These are phyloP conservation scores for Sphaerophoria rueppellii DNA, from an alignment of 2,888 invertebrate species.

Conservation along the genomic window DNA sequence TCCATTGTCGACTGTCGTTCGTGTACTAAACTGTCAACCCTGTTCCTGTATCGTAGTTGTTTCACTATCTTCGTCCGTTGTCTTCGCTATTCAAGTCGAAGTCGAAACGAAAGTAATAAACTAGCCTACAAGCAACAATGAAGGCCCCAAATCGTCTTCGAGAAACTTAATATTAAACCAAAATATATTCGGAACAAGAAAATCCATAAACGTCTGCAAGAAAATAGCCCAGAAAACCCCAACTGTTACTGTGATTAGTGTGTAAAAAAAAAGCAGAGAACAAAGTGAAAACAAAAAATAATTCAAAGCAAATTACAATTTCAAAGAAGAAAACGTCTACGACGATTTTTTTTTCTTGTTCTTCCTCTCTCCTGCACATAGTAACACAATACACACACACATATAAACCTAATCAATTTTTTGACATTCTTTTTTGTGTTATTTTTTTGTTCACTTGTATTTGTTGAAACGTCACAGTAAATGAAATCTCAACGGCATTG, in stretches of 20 bases:
- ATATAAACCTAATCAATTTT: neutral
- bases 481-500: constrained; percentile 69
- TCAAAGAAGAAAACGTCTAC: constrained; percentile 65
- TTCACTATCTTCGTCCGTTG: neutral
- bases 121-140: constrained; percentile 58
- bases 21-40: constrained; percentile 40
- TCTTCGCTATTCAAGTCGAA: neutral
- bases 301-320: constrained; percentile 45
- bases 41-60: constrained; percentile 22
- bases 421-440: constrained; percentile 68
- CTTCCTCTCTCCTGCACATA: constrained; percentile 24
- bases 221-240: constrained; percentile 28
- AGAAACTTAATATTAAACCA: constrained; percentile 53
- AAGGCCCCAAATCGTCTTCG: constrained; percentile 63
- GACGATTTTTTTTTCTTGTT: constrained; percentile 55
- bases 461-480: constrained; percentile 51
- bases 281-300: constrained; percentile 25
- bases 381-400: constrained; percentile 24
- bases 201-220: constrained; percentile 11
- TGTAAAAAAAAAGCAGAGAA: constrained; percentile 32
- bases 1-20: neutral
- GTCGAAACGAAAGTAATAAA: constrained; percentile 33
- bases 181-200: constrained; percentile 28
- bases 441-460: constrained; percentile 23
- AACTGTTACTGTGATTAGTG: constrained; percentile 49